These are phyloP conservation scores for Misgurnus mizolepis DNA, from an alignment of 2,113 vertebrate species.

Conservation along the genomic window DNA sequence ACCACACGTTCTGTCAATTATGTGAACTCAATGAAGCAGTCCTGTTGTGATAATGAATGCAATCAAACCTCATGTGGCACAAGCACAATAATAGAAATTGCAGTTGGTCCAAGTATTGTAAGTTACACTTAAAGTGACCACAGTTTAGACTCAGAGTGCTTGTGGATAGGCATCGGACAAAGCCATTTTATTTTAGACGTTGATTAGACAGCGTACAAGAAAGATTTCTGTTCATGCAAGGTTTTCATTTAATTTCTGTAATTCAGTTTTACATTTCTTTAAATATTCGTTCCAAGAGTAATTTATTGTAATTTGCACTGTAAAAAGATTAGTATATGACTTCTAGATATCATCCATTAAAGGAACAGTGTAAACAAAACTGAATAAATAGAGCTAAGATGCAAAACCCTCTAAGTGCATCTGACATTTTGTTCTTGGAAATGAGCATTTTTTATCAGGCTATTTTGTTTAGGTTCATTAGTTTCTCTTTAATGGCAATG, in stretches of 20 bases:
- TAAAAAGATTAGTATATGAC: neutral
- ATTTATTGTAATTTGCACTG: too few relatives aligned
- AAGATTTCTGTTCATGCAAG: too few relatives aligned
- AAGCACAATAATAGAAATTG: slow-evolving; percentile 49
- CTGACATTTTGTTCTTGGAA: too few relatives aligned
- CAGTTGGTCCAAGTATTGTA: slow-evolving; percentile 43
- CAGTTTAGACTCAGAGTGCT: neutral
- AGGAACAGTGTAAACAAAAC: neutral
- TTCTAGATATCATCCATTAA: neutral
- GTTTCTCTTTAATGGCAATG: too few relatives aligned
- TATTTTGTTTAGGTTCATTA: too few relatives aligned
- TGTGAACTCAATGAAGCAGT: slow-evolving; percentile 50
- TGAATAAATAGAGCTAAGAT: too few relatives aligned
- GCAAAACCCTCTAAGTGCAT: too few relatives aligned
- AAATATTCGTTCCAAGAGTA: too few relatives aligned
- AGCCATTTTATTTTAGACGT: neutral
- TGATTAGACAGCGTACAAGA: neutral
- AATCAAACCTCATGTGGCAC: slow-evolving; percentile 62
- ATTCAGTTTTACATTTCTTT: too few relatives aligned
- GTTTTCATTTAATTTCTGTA: too few relatives aligned
- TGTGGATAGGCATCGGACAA: neutral
- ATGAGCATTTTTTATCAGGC: too few relatives aligned
- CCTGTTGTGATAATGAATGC: slow-evolving; percentile 63
- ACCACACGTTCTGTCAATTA: slow-evolving; percentile 61
- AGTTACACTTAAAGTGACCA: slow-evolving; percentile 45